Evolutionary conservation across 1,140 invertebrate species (phyloP).

Genomic region (Orius insidiosus): DNA sequence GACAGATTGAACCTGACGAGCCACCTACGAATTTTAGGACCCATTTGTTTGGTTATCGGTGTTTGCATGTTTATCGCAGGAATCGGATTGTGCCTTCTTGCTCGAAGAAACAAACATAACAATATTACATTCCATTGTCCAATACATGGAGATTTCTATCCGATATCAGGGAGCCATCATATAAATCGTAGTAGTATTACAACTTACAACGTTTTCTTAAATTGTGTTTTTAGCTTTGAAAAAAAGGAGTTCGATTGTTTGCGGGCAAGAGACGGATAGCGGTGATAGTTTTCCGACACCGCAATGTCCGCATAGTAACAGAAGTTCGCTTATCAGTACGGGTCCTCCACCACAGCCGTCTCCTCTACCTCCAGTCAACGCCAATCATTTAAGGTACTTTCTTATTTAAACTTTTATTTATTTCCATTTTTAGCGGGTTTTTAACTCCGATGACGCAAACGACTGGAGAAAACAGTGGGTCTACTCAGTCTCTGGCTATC

Average conservation of each 20-base stretch:
- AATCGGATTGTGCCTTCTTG: constrained; percentile 41
- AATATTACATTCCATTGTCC: constrained; percentile 57
- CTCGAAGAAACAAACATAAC: constrained; percentile 42
- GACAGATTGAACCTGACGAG: constrained; percentile 50
- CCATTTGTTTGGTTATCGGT: constrained; percentile 51
- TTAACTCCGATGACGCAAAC: no score
- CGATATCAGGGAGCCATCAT: constrained; percentile 21
- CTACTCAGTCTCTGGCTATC: constrained; percentile 39
- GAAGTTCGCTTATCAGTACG: constrained; percentile 11
- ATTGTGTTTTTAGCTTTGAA: constrained; percentile 2
- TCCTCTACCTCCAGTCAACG: constrained; percentile 9
- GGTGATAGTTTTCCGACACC: constrained; percentile 34
- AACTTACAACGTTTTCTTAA: background rate
- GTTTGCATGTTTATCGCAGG: constrained; percentile 44
- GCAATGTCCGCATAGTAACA: constrained; percentile 43
- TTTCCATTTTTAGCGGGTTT: no score
- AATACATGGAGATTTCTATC: constrained; percentile 59
- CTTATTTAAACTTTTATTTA: background rate
- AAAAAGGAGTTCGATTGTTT: constrained; percentile 19
- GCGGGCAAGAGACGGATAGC: constrained; percentile 31
- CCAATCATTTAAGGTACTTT: background rate
- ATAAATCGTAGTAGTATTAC: background rate
- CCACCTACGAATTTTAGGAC: constrained; percentile 49
- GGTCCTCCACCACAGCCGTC: constrained; percentile 1
- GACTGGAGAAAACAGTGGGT: background rate